Conservation (phyloP, 2,888 invertebrate species). For the Sarcophaga variegata region DNA sequence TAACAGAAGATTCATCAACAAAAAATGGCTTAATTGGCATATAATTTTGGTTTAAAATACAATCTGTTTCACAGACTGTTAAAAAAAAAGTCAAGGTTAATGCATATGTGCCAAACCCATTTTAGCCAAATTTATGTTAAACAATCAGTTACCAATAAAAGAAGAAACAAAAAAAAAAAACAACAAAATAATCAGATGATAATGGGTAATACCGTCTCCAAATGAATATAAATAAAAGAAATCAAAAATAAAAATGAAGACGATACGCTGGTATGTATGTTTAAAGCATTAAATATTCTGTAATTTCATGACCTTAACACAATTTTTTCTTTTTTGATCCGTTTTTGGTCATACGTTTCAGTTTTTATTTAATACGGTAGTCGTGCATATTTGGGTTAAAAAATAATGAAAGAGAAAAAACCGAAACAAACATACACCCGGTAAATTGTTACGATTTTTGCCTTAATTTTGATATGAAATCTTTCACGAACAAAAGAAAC, state of each 20-base stretch:
- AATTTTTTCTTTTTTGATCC: slow-evolving; percentile 18
- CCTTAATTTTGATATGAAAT: slow-evolving; percentile 13
- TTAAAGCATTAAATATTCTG: slow-evolving; percentile 58
- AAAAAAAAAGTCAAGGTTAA: neutral
- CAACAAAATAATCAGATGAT: slow-evolving; percentile 7
- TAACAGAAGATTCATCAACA: too few relatives aligned
- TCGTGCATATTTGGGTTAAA: slow-evolving; percentile 43
- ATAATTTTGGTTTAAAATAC: neutral
- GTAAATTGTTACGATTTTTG: slow-evolving; percentile 15
- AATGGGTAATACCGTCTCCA: neutral
- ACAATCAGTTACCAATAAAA: neutral
- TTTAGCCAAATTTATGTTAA: slow-evolving; percentile 27
- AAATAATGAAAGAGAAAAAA: too few relatives aligned
- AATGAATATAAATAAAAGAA: slow-evolving; percentile 17
- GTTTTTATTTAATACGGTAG: neutral
- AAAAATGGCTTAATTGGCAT: neutral
- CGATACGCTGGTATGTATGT: slow-evolving; percentile 6
- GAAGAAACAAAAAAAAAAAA: neutral
- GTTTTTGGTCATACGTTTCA: slow-evolving; percentile 6
- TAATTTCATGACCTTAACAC: slow-evolving; percentile 64
- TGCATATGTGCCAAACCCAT: neutral
- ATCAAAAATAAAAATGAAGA: slow-evolving; percentile 16
- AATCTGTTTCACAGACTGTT: neutral
- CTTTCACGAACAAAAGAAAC: slow-evolving; percentile 16
- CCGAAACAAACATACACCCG: slow-evolving; percentile 25